Evolutionary conservation across 2,113 vertebrate genomes (phyloP), one percentile per base, ranked within the genome.

Genomic region (Thomomys bottae): DNA sequence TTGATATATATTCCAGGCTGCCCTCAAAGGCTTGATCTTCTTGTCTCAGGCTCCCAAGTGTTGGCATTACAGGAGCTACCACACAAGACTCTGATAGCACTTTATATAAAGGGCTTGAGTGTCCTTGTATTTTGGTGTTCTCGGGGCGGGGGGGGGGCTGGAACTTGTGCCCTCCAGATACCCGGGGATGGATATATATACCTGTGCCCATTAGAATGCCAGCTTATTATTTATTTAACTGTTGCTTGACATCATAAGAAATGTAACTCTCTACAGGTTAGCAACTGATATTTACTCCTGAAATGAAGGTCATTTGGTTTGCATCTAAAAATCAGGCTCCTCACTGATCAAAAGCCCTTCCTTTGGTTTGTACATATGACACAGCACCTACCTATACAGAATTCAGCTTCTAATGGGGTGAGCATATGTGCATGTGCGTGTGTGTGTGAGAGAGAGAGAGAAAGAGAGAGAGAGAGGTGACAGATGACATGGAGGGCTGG

Each of bases 241-340:
- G 34, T n/a, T 34, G 4, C 34, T 82, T 3, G 4, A 72, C 42
- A 45, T 92, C 79, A 81, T 18, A 81, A 61, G 78, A 80, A 21
- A 84, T 81, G 84, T 68, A 72, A 18, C 20, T 59, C 83, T n/a
- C 67, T 77, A 75, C 73, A 45, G 28, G 30, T 70, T 84, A 66
- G 24, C 76, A 91, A 91, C 8, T 67, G 70, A 30, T 61, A 40
- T 80, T 88, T 71, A 68, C 30, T 85, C 20, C 71, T 92, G 14
- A 79, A 88, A 38, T 81, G 36, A 68, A 90, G 49, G 61, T n/a
- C n/a, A n/a, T n/a, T n/a, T n/a, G n/a, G n/a, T n/a, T n/a, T n/a
- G n/a, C n/a, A n/a, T n/a, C n/a, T n/a, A 77, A 89, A 84, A 63
- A 88, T 36, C 14, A 17, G 30, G 11, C 42, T 79, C 42, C 34